Conservation (phyloP, 1,140 invertebrate genomes). For the Ostrea edulis region DNA sequence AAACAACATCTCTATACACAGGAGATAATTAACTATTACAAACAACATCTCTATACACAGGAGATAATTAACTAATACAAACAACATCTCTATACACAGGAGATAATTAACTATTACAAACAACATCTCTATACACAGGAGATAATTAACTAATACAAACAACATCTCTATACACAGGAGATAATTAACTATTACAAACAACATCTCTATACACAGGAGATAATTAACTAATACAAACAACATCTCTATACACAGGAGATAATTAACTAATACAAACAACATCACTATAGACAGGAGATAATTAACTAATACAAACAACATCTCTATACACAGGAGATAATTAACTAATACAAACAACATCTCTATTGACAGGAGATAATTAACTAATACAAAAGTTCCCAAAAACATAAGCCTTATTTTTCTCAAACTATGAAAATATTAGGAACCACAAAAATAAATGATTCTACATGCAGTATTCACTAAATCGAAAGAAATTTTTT, state of each 20-base stretch:
- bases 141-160: no score
- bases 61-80: no score
- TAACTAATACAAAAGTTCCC: not conserved
- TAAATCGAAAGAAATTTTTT: not conserved
- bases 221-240: no score
- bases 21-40: no score
- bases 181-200: no score
- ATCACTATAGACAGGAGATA: not conserved
- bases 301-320: not conserved
- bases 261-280: not conserved
- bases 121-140: no score
- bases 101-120: no score
- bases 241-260: no score
- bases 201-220: no score
- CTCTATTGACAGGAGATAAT: not conserved
- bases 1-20: no score
- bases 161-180: no score
- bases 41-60: no score
- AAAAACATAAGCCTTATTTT: not conserved
- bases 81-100: not conserved
- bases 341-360: not conserved
- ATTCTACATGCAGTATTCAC: not conserved
- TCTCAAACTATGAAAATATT: not conserved
- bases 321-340: not conserved
- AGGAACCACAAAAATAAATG: not conserved